Evolutionary conservation across 2,888 invertebrate genomes (phyloP), one percentile per base, ranked within the genome.

Genomic region (Orchesella flavescens): DNA sequence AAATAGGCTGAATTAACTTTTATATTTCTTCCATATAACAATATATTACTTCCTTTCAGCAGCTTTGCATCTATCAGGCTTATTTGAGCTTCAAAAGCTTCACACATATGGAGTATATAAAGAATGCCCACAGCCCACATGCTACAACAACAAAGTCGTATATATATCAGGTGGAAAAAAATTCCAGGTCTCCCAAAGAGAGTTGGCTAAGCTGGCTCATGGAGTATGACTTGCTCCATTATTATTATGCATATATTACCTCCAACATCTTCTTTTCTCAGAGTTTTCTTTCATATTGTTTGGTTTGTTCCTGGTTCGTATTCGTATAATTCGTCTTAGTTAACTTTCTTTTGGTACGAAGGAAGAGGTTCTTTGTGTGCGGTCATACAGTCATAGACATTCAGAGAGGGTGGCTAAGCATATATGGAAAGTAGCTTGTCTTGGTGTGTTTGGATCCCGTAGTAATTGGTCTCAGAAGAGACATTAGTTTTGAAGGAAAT

Each of bases 381-480:
- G 49, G 12, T 12, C 49, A 15, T 49, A 44, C 44, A 44, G 44
- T 9, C 44, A 12, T n/a, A n/a, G n/a, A n/a, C n/a, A 34, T 34
- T 34, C 34, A 49, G 2, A 3, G 5, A 49, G 49, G 2, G 57
- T 57, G 17, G 13, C 1, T 4, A 57, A 17, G 57, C 17, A 57
- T 57, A 57, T 21, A 59, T 59, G 59, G 7, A 2, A 34, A 2
- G 7, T 34, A 34, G 9, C 59, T 24, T 12, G 12, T 57, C 81
- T 81, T 43, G 66, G 66, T 73, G 73, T 74, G 68, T 59, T 73
- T 46, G 71, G 71, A 69, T 65, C 53, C 81, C 75, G 59, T 75
- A 75, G 78, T 85, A 85, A 85, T 85, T 85, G 85, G 85, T 85
- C 85, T 85, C 85, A 68, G 82, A 74, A 82, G 85, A 79, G 82